Conservation (phyloP, 2,888 invertebrate species). For the Colletes collaris region DNA sequence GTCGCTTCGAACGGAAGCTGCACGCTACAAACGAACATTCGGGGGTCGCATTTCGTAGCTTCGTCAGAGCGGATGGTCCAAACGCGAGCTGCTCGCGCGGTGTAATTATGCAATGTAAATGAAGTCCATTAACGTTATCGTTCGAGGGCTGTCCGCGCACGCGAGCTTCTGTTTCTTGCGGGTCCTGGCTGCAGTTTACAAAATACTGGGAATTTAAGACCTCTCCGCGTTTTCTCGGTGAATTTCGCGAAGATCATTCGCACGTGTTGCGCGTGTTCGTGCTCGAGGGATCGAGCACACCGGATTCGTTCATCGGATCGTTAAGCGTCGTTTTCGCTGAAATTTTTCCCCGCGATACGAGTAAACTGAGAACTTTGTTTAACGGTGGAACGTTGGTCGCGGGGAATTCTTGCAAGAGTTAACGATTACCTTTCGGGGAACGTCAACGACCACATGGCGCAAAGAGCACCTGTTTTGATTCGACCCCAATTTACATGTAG, state of each 20-base stretch:
- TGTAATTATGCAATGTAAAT: constrained; percentile 71
- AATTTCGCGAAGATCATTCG: constrained; percentile 30
- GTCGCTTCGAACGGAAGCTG: background rate
- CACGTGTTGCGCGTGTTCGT: constrained; percentile 40
- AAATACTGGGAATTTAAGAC: constrained; percentile 70
- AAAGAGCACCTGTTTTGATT: too few relatives aligned
- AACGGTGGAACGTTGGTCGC: too few relatives aligned
- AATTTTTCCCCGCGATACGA: too few relatives aligned
- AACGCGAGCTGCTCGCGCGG: constrained; percentile 28
- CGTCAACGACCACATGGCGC: too few relatives aligned
- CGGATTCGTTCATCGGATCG: background rate
- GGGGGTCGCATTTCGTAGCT: constrained; percentile 25
- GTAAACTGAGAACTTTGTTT: too few relatives aligned
- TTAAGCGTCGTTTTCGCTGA: too few relatives aligned
- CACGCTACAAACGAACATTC: constrained; percentile 25
- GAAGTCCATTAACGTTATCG: constrained; percentile 70
- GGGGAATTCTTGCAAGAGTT: too few relatives aligned
- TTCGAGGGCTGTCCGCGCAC: constrained; percentile 32
- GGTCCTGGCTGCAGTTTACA: constrained; percentile 61
- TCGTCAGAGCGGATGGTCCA: constrained; percentile 16
- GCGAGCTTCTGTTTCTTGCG: constrained; percentile 28
- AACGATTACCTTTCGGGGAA: too few relatives aligned
- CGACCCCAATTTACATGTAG: too few relatives aligned
- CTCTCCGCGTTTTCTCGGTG: constrained; percentile 18
- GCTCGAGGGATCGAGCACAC: constrained; percentile 33